Conservation (phyloP, 2,113 vertebrate species). For the Camelus bactrianus region DNA sequence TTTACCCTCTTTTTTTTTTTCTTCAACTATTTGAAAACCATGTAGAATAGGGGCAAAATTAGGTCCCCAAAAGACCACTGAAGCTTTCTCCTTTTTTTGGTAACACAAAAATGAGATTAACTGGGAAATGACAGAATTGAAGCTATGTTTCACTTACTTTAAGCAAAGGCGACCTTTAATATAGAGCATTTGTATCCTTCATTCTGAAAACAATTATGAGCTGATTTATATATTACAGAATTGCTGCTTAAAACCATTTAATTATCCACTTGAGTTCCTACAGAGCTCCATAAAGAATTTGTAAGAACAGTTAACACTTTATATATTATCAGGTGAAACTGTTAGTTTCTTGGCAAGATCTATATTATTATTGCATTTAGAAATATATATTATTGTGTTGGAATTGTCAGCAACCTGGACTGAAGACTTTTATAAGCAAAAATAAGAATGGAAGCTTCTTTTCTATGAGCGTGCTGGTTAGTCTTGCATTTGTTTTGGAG, state of each 20-base stretch:
- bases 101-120: neutral
- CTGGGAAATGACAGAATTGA: slow-evolving; percentile 18
- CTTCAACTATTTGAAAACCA: slow-evolving; percentile 43
- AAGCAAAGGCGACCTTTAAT: slow-evolving; percentile 24
- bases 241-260: slow-evolving; percentile 45
- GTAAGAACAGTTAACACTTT: slow-evolving; percentile 37
- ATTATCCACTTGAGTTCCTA: slow-evolving; percentile 24
- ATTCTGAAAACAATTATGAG: slow-evolving; percentile 61
- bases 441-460: slow-evolving; percentile 27
- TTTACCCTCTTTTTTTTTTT: neutral
- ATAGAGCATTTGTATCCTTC: slow-evolving; percentile 17
- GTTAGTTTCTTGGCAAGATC: neutral
- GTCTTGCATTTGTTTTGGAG: slow-evolving; percentile 52
- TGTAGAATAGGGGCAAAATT: slow-evolving; percentile 29
- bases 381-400: slow-evolving; percentile 25
- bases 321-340: neutral
- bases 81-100: slow-evolving; percentile 34
- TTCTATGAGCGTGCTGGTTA: slow-evolving; percentile 32
- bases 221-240: slow-evolving; percentile 37
- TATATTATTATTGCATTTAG: neutral
- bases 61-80: neutral
- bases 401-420: neutral
- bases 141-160: neutral
- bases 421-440: neutral
- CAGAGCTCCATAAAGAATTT: neutral